Evolutionary conservation across 2,797 vertebrate species (phyloP).

Genomic region (Alfaro cultratus): DNA sequence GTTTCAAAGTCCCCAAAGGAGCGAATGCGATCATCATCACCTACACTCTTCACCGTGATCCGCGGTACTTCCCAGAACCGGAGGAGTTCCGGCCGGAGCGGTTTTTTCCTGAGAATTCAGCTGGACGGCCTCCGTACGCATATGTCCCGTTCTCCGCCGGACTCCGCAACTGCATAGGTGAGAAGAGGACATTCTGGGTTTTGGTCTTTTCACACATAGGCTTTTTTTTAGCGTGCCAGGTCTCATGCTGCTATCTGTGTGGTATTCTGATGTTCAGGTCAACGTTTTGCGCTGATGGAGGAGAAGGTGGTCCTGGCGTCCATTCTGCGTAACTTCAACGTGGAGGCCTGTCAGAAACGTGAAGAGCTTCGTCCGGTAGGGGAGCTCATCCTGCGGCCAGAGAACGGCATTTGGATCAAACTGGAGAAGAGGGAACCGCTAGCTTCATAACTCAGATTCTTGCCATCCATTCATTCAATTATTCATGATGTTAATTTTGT

Average conservation of each 20-base stretch:
- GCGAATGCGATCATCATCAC: constrained; percentile 80
- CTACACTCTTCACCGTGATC: constrained; percentile 89
- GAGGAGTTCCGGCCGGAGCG: constrained; percentile 91
- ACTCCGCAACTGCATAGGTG: constrained; percentile 95
- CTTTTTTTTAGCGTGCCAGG: not conserved
- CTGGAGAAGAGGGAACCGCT: constrained; percentile 79
- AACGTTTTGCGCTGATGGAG: constrained; percentile 93
- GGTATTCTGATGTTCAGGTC: constrained; percentile 77
- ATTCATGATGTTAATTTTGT: not conserved
- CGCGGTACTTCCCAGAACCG: constrained; percentile 86
- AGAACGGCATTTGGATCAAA: constrained; percentile 87
- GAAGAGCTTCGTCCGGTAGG: constrained; percentile 85
- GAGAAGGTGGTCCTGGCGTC: constrained; percentile 90
- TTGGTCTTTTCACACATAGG: not conserved
- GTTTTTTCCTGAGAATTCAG: constrained; percentile 87
- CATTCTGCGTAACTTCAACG: constrained; percentile 85
- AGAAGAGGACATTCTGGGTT: constrained; percentile 18
- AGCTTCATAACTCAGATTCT: not conserved
- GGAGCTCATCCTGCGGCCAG: constrained; percentile 90
- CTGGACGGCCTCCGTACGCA: constrained; percentile 86
- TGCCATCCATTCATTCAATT: not conserved
- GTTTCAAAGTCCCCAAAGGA: constrained; percentile 85
- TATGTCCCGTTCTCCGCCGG: constrained; percentile 96
- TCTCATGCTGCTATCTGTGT: not conserved
- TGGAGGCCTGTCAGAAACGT: constrained; percentile 85